A percentile compares a stretch with the other conserved stretches of the same genome.
phyloP scores from a whole-genome alignment of 2,113 vertebrate genomes.

The Tachysurus vachellii region DNA sequence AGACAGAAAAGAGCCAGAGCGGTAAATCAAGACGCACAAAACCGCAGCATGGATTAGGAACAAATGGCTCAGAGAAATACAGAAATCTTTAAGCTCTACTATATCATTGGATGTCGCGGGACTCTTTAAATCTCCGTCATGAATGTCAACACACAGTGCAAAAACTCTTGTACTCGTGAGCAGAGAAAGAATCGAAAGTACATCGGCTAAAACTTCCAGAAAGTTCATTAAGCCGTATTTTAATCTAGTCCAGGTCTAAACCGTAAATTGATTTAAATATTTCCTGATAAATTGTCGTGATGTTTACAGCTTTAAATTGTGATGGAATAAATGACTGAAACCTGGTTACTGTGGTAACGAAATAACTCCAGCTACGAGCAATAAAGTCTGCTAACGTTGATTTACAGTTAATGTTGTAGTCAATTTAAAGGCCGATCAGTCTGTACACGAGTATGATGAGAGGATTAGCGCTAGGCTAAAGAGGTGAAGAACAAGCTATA shows the following conservation, averaged over 20 bases:
- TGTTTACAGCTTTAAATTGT: background rate
- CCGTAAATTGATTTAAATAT: background rate
- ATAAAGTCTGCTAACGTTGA: background rate
- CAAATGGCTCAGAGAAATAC: background rate
- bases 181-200: too few relatives aligned
- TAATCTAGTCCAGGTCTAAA: background rate
- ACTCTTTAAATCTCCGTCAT: background rate
- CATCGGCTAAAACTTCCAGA: background rate
- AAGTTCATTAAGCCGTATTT: background rate
- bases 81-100: background rate
- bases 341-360: background rate
- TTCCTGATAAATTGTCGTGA: background rate
- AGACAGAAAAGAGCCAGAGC: background rate
- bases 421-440: background rate
- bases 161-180: background rate
- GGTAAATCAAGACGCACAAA: background rate
- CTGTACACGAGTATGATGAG: background rate
- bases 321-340: too few relatives aligned
- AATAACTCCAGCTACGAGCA: background rate
- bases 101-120: background rate
- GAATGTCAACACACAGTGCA: background rate
- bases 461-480: background rate
- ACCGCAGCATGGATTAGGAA: conserved; percentile 8
- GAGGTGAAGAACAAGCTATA: background rate
- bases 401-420: too few relatives aligned